A percentile compares a stretch with the other conserved stretches of the same genome.
Conservation (phyloP, 53 echinoderm and acorn worm genomes). For the Echinarachnius parma region DNA sequence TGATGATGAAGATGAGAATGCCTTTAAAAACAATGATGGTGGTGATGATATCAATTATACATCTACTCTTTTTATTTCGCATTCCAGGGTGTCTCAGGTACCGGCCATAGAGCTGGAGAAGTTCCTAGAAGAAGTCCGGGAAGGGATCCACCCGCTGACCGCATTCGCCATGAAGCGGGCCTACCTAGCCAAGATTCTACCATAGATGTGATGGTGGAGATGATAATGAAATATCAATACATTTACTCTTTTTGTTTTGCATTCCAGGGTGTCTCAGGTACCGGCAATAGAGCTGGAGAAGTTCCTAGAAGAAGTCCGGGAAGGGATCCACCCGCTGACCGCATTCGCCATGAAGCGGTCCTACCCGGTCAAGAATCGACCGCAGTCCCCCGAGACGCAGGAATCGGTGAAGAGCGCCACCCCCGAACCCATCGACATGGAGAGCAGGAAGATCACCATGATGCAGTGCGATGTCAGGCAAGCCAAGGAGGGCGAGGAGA, state of each 20-base stretch:
- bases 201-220: not conserved
- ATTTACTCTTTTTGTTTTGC: conserved; percentile 2
- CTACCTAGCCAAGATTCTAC: too few relatives aligned
- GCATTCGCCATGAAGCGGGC: too few relatives aligned
- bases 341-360: conserved; percentile 79
- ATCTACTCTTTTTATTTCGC: too few relatives aligned
- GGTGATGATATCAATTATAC: too few relatives aligned
- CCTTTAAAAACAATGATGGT: too few relatives aligned
- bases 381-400: conserved; percentile 83
- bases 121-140: too few relatives aligned
- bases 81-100: too few relatives aligned
- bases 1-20: too few relatives aligned
- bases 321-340: conserved; percentile 90
- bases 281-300: conserved; percentile 92
- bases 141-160: too few relatives aligned
- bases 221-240: not conserved
- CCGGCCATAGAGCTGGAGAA: too few relatives aligned
- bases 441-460: conserved; percentile 70
- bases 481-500: conserved; percentile 53
- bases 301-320: conserved; percentile 95
- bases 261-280: conserved; percentile 81
- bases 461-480: conserved; percentile 87
- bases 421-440: conserved; percentile 82
- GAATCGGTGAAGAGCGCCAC: conserved; percentile 94
- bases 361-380: conserved; percentile 75